Evolutionary conservation across 2,113 vertebrate species (phyloP), one percentile per base, ranked within the genome.

Genomic region (Mastomys coucha): DNA sequence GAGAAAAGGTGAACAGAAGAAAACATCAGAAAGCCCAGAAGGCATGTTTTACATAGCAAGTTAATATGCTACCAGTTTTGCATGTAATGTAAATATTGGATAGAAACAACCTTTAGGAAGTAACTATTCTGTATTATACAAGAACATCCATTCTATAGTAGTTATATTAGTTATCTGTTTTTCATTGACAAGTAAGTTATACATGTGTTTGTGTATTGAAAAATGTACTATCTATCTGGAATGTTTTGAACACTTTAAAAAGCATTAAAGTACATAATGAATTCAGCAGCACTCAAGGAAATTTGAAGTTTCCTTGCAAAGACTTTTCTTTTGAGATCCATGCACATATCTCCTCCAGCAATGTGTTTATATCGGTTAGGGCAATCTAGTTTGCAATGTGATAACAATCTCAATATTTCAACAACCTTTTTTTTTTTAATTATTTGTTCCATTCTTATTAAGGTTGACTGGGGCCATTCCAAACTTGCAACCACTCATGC

Each of bases 241-340:
- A 81, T 82, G 76, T 81, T 93, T 95, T 97, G 67, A 88, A 26
- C 7, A 51, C 20, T 39, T 22, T 69, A 20, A 17, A 77, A 58
- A 24, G 36, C 19, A 76, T 63, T 91, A 65, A 94, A 89, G 85
- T 3, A 72, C 26, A 60, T 31, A 88, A n/a, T 63, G 26, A 17
- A 89, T 76, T 81, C 31, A 91, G 17, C 87, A 53, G 17, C 14
- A 95, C 42, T 76, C 7, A 63, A 36, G n/a, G 60, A 60, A 89
- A 69, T 36, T 45, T 1, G 60, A 84, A 91, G 6, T 45, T 63
- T 65, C 39, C 42, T 2, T 42, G n/a, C 0, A 26, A 89, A 80
- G 14, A 69, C 45, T 75, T 96, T 96, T 93, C 26, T 78, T 91
- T 88, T 60, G 42, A 89, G 58, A 91, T 42, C 73, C 28, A 42